These are phyloP conservation scores for Urocyon cinereoargenteus DNA, from an alignment of 2,797 vertebrate genomes.

Conservation along the genomic window DNA sequence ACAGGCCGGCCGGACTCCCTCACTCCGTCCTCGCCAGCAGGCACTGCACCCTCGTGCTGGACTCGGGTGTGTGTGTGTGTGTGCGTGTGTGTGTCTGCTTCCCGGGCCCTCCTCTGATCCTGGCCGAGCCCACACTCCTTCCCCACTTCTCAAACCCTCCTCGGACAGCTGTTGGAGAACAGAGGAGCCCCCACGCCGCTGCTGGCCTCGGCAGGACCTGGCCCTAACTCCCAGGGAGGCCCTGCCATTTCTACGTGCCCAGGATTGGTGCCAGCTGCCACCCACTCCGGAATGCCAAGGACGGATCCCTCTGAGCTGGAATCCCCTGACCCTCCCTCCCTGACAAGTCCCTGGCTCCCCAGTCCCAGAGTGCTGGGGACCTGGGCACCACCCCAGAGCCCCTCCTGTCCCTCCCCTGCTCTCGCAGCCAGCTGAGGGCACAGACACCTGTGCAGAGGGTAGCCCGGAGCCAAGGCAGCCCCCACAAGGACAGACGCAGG, in stretches of 20 bases:
- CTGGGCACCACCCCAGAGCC: not conserved
- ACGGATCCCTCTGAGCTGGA: slow-evolving; percentile 27
- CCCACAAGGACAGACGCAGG: not conserved
- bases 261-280: not conserved
- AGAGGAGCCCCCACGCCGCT: not conserved
- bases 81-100: not conserved
- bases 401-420: not conserved
- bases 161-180: slow-evolving; percentile 1
- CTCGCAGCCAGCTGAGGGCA: not conserved
- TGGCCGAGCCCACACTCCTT: slow-evolving; percentile 7
- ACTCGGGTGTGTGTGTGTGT: not conserved
- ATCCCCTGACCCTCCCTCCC: not conserved
- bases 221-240: not conserved
- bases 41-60: not conserved
- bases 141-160: not conserved
- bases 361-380: not conserved
- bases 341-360: not conserved
- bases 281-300: slow-evolving; percentile 53
- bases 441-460: not conserved
- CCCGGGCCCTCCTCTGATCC: not conserved
- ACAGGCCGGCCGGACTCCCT: not conserved
- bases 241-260: slow-evolving; percentile 1
- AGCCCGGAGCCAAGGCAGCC: not conserved
- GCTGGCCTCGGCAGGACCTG: not conserved
- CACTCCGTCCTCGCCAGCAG: not conserved